phyloP scores from a whole-genome alignment of 2,888 invertebrate species.

The Linyphia triangularis region DNA sequence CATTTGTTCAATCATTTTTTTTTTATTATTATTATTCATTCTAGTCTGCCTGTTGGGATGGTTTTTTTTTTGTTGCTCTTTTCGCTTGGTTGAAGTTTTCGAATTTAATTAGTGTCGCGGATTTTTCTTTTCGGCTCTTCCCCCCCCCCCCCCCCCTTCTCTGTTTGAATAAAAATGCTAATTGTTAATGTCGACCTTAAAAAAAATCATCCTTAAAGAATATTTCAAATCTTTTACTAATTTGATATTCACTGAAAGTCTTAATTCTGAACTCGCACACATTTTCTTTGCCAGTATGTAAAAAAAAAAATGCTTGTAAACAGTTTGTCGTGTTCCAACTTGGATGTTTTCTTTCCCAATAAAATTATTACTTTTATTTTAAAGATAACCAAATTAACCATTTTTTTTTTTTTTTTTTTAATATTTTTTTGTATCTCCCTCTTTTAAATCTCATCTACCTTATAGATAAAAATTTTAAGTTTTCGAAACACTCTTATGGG shows the following conservation, averaged over 20 bases:
- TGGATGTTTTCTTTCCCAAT: no score
- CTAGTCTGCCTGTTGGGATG: not conserved
- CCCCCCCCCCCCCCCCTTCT: not conserved
- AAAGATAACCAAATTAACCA: no score
- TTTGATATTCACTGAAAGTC: not conserved
- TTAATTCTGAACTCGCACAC: not conserved
- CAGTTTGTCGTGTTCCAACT: no score
- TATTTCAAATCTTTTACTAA: not conserved
- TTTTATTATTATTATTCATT: not conserved
- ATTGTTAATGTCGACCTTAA: not conserved
- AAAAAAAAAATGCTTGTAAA: not conserved
- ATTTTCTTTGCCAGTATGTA: not conserved
- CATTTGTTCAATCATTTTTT: not conserved
- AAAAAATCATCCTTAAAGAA: not conserved
- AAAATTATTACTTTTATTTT: no score
- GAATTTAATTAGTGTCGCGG: not conserved
- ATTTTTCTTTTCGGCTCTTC: no score
- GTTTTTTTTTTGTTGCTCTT: not conserved
- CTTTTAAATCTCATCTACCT: no score
- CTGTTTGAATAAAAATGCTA: not conserved
- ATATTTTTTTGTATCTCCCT: no score
- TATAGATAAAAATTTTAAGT: no score
- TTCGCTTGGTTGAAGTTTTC: not conserved
- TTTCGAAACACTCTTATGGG: no score
- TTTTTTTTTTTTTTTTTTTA: no score